phyloP scores from a whole-genome alignment of 2,888 invertebrate genomes.

The Meganola albula region DNA sequence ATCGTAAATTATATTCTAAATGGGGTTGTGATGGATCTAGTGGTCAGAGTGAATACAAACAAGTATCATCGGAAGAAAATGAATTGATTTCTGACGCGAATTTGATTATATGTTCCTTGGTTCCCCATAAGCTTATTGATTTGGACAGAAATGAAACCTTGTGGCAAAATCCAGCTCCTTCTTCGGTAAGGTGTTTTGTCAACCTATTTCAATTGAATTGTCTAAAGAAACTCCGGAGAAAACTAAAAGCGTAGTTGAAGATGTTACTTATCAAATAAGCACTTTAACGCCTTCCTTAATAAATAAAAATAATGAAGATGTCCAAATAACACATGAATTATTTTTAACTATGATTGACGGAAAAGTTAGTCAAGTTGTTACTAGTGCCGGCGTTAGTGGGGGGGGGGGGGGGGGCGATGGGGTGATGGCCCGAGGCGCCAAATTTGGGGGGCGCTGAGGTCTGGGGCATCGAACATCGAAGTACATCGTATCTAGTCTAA shows the following conservation, averaged over 20 bases:
- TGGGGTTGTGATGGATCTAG: constrained; percentile 19
- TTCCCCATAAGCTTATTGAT: constrained; percentile 20
- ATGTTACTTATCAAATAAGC: background rate
- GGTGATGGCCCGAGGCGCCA: no score
- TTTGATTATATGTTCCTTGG: constrained; percentile 20
- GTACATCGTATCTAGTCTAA: no score
- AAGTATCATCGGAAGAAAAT: constrained; percentile 12
- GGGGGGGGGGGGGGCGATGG: no score
- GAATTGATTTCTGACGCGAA: constrained; percentile 16
- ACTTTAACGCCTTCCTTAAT: background rate
- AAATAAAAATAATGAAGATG: background rate
- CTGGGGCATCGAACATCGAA: no score
- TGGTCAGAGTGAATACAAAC: constrained; percentile 22
- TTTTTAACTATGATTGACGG: background rate
- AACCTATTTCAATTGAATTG: constrained; percentile 8
- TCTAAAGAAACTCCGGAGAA: constrained; percentile 7
- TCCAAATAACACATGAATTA: background rate
- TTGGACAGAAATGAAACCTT: constrained; percentile 11
- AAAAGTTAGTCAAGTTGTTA: constrained; percentile 1
- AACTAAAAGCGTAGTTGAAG: background rate
- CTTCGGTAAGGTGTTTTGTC: constrained; percentile 14
- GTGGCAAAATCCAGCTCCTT: constrained; percentile 23
- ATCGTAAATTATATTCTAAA: constrained; percentile 9
- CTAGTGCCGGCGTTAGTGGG: no score
- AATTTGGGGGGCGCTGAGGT: no score